Evolutionary conservation across 2,888 invertebrate genomes (phyloP), one percentile per base, ranked within the genome.

Genomic region (Tillus elongatus): DNA sequence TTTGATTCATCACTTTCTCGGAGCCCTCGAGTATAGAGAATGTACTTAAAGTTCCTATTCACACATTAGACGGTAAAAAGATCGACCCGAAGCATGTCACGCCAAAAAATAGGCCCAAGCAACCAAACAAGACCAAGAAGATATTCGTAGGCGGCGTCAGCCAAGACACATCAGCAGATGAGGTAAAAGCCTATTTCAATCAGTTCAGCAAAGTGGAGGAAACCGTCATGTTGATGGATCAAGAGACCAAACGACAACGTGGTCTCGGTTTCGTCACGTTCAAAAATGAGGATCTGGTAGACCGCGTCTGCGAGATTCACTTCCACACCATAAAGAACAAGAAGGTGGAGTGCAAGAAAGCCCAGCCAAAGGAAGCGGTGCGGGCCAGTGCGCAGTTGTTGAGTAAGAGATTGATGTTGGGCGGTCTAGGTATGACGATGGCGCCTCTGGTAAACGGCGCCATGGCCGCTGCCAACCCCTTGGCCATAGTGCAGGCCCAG

Each of bases 21-120:
- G 89, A 90, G 67, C 85, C 90, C 39, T 77, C 82, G 50, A 84
- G 88, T 58, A 90, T 91, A 47, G 89, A 90, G 67, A 88, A 88
- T 70, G 90, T 91, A 41, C 75, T 91, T 37, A 87, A 88, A 55
- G 86, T 89, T 50, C 88, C 88, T 40, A 84, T 88, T 47, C 89
- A 90, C 73, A 88, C 88, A 35, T 72, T 91, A 51, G 90, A 91
- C 67, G 90, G 90, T 46, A 91, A 91, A 68, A 87, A 90, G 67
- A 91, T 91, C 64, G 91, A 91, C 64, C 91, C 91, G 39, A 91
- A 91, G 60, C 89, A 90, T 70, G 90, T 89, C 40, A 90, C 90
- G 34, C 90, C 89, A 46, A n/a, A n/a, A n/a, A n/a, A n/a, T n/a
- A n/a, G n/a, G n/a, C n/a, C n/a, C n/a, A n/a, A n/a, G n/a, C n/a